A percentile compares a stretch with the other conserved stretches of the same genome.
phyloP scores from a whole-genome alignment of 2,113 vertebrate genomes.

The Conger conger region DNA sequence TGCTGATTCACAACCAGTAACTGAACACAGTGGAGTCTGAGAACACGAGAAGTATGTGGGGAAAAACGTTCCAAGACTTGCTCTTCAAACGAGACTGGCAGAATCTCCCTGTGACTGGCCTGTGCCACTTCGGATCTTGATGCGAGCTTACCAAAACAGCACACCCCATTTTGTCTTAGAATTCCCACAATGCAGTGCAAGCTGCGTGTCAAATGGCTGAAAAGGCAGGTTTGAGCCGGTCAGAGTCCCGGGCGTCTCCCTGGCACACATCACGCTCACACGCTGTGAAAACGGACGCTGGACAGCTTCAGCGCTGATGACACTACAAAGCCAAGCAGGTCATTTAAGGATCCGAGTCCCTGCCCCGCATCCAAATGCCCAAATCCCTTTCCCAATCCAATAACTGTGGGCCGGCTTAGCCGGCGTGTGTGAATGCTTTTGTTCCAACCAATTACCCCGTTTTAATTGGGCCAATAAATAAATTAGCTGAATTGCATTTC shows the following conservation, averaged over 20 bases:
- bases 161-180: no score
- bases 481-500: background rate
- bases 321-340: background rate
- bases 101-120: background rate
- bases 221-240: no score
- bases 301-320: no score
- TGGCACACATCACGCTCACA: background rate
- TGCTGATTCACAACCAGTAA: no score
- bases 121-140: background rate
- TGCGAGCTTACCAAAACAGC: background rate
- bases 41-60: no score
- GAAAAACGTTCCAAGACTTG: no score
- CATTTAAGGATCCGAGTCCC: background rate
- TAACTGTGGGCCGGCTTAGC: background rate
- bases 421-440: background rate
- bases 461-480: background rate
- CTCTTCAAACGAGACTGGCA: background rate
- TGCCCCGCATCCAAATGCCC: background rate
- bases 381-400: background rate
- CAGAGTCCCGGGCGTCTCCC: no score
- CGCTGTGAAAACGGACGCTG: background rate
- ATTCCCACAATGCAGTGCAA: background rate
- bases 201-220: background rate
- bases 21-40: no score
- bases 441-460: slow-evolving; percentile 8